Conservation (phyloP, 2,797 vertebrate species). For the Chelon auratus region DNA sequence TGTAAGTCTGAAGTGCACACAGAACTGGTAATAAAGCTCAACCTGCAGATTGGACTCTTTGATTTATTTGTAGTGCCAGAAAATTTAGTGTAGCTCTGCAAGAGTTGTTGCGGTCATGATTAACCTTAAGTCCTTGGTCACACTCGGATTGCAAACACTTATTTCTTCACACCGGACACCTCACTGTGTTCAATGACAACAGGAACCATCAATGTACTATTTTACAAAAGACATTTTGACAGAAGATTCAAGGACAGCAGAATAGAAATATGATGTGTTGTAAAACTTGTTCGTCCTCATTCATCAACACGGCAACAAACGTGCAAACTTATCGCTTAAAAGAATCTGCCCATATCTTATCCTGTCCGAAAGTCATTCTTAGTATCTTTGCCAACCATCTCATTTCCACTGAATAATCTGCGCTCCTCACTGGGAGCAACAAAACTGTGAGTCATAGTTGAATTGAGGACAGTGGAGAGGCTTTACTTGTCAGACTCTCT, state of each 20-base stretch:
- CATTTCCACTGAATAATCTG: constrained; percentile 62
- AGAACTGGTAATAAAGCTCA: constrained; percentile 64
- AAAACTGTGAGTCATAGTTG: constrained; percentile 76
- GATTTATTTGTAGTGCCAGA: constrained; percentile 57
- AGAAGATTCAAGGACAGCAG: background rate
- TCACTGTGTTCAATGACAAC: constrained; percentile 15
- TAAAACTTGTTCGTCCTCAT: background rate
- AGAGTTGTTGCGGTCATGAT: constrained; percentile 54
- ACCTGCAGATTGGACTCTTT: constrained; percentile 39
- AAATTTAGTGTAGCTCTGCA: constrained; percentile 26
- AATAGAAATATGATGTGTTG: background rate
- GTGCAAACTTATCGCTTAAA: constrained; percentile 21
- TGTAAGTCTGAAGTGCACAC: constrained; percentile 66
- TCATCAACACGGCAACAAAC: constrained; percentile 14
- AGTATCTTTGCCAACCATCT: constrained; percentile 56
- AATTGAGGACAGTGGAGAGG: constrained; percentile 64
- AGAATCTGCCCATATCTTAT: constrained; percentile 4
- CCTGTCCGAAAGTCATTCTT: constrained; percentile 9
- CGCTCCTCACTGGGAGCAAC: constrained; percentile 53
- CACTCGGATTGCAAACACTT: constrained; percentile 25
- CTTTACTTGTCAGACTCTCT: constrained; percentile 62
- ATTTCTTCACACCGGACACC: constrained; percentile 15
- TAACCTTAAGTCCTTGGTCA: constrained; percentile 46
- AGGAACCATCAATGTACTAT: background rate
- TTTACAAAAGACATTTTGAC: background rate